These are phyloP conservation scores for Rhinichthys klamathensis DNA, from an alignment of 2,113 vertebrate genomes.

Conservation along the genomic window DNA sequence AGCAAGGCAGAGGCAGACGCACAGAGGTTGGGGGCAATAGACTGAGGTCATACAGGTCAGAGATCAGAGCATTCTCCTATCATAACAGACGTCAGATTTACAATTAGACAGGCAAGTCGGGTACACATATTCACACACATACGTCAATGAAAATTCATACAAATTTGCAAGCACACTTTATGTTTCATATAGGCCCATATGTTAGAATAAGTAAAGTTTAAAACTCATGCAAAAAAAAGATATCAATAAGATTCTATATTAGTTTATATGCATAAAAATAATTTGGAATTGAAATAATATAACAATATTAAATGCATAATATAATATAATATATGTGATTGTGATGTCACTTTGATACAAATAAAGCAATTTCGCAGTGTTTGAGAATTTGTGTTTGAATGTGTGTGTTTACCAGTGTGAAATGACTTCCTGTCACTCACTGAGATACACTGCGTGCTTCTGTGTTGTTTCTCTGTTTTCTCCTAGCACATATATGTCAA, in stretches of 20 bases:
- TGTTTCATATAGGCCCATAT: neutral
- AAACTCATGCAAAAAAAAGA: neutral
- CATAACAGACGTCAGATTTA: constrained; percentile 52
- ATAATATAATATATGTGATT: neutral
- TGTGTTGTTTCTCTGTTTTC: neutral
- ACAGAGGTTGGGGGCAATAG: constrained; percentile 50
- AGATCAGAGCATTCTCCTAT: constrained; percentile 54
- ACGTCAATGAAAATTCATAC: neutral
- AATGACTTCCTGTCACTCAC: constrained; percentile 37
- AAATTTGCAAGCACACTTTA: neutral
- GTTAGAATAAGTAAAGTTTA: neutral
- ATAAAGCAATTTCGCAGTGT: constrained; percentile 14
- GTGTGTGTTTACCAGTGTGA: constrained; percentile 13
- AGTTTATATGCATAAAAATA: neutral
- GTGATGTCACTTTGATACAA: neutral
- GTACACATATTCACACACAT: constrained; percentile 6
- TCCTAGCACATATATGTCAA: neutral
- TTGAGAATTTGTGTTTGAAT: constrained; percentile 20
- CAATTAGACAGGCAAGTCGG: constrained; percentile 39
- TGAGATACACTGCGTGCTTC: neutral
- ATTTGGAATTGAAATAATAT: neutral
- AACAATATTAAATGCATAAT: neutral
- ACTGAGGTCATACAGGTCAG: constrained; percentile 54
- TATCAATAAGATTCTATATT: neutral
- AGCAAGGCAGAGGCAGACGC: constrained; percentile 9